phyloP scores from a whole-genome alignment of 1,140 invertebrate species.

The Cotesia glomerata region DNA sequence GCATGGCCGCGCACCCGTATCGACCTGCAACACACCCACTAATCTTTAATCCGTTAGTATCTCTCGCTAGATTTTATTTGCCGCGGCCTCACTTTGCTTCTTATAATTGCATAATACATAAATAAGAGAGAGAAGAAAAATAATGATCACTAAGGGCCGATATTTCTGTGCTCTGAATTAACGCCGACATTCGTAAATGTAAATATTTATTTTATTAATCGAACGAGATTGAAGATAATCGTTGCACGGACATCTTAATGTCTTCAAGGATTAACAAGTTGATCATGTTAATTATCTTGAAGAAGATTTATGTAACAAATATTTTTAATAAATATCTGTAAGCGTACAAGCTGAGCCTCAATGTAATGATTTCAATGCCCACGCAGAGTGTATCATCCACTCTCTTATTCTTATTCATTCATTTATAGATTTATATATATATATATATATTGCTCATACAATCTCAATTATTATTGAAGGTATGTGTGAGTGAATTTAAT shows the following conservation, averaged over 20 bases:
- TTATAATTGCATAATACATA: neutral
- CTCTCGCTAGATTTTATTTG: constrained; percentile 14
- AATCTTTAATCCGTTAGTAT: constrained; percentile 50
- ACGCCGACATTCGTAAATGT: neutral
- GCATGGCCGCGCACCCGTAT: constrained; percentile 58
- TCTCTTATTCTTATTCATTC: too few relatives aligned
- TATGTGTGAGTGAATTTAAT: too few relatives aligned
- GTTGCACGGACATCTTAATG: too few relatives aligned
- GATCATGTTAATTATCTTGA: neutral
- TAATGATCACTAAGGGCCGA: constrained; percentile 13
- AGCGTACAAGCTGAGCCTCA: neutral
- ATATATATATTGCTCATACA: neutral
- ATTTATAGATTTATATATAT: too few relatives aligned
- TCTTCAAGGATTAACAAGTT: neutral
- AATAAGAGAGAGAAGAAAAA: constrained; percentile 2
- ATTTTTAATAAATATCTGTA: too few relatives aligned
- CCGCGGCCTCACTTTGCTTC: neutral
- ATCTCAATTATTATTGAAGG: neutral
- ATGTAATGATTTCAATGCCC: neutral
- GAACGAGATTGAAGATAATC: too few relatives aligned
- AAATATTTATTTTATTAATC: neutral
- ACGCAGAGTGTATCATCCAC: constrained; percentile 3
- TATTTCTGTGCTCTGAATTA: neutral
- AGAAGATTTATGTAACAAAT: constrained; percentile 36
- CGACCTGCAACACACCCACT: constrained; percentile 50